These are phyloP conservation scores for Polypterus senegalus DNA, from an alignment of 2,113 vertebrate genomes.

Conservation along the genomic window DNA sequence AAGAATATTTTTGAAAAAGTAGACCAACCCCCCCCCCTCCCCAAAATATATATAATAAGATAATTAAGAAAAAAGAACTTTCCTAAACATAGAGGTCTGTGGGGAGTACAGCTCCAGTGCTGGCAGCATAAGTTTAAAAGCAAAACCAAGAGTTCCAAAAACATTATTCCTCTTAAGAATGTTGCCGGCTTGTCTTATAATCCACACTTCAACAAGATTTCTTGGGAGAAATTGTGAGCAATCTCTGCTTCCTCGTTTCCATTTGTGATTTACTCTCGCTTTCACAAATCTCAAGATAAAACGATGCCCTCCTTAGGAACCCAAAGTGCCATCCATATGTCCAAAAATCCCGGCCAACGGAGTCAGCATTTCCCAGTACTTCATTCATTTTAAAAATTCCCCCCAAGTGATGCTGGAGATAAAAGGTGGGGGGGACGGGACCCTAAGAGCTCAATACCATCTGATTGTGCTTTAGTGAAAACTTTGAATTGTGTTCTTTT, in stretches of 20 bases:
- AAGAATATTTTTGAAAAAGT: conserved; percentile 26
- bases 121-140: conserved; percentile 4
- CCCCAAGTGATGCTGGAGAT: conserved; percentile 47
- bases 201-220: conserved; percentile 12
- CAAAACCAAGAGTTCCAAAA: neutral
- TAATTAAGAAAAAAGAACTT: conserved; percentile 12
- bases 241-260: conserved; percentile 27
- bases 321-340: conserved; percentile 37
- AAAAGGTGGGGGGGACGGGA: conserved; percentile 46
- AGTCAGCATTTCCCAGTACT: conserved; percentile 38
- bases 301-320: conserved; percentile 40
- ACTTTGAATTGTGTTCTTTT: conserved; percentile 18
- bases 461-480: conserved; percentile 28
- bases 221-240: conserved; percentile 24
- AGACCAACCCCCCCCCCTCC: conserved; percentile 21
- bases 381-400: conserved; percentile 37
- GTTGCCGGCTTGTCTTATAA: conserved; percentile 18
- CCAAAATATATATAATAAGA: conserved; percentile 21
- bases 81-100: conserved; percentile 5
- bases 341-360: conserved; percentile 33
- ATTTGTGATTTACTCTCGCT: conserved; percentile 11
- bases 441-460: conserved; percentile 31
- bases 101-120: conserved; percentile 7
- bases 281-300: conserved; percentile 23
- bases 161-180: conserved; percentile 17